Conservation (phyloP, 2,113 vertebrate genomes). For the Gallinago paraguaiae region DNA sequence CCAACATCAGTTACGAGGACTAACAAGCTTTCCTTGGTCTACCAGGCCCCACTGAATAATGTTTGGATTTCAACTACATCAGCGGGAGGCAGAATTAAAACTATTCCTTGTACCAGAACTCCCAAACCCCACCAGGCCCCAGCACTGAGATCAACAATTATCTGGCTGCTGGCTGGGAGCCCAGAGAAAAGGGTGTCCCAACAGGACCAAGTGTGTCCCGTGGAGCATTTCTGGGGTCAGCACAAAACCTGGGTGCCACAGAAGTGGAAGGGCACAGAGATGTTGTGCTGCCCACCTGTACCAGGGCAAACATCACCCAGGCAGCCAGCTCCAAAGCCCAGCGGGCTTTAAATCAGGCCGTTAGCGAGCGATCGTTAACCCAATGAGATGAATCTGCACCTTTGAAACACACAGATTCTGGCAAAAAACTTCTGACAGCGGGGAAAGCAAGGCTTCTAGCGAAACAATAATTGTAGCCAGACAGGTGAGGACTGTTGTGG, state of each 20-base stretch:
- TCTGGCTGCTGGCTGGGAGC: background rate
- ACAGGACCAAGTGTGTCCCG: background rate
- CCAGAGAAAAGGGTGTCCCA: background rate
- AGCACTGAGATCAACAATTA: background rate
- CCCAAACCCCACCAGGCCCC: background rate
- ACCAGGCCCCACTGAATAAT: background rate
- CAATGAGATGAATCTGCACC: background rate
- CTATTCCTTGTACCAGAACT: background rate
- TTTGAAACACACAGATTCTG: background rate
- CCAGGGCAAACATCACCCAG: background rate
- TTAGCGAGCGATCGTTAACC: background rate
- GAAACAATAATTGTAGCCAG: background rate
- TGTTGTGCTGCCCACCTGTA: background rate
- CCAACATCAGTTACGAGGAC: background rate
- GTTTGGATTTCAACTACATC: background rate
- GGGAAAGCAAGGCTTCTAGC: background rate
- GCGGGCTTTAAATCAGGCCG: background rate
- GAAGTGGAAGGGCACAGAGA: background rate
- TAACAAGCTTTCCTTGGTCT: background rate
- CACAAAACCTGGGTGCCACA: background rate
- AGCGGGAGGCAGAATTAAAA: background rate
- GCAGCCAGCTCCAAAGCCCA: background rate
- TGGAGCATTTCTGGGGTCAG: background rate
- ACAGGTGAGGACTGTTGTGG: background rate
- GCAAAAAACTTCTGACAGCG: background rate